Percentiles rank a stretch among this genome's conserved stretches.
Conservation (phyloP, 2,797 vertebrate species). For the Aldrovandia affinis region DNA sequence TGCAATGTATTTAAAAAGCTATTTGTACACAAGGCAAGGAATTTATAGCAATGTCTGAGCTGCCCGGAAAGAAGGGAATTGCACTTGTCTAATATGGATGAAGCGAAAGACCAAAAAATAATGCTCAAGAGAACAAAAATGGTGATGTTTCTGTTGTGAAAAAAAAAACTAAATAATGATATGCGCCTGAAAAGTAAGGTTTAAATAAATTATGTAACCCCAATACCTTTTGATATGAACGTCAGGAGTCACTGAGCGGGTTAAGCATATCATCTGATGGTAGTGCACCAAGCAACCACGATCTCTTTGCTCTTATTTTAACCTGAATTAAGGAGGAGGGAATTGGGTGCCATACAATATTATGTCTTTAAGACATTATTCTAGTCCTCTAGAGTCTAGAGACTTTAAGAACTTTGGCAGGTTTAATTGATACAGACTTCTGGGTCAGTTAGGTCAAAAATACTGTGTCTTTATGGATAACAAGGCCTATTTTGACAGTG, state of each 20-base stretch:
- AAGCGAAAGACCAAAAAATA: too few species aligned
- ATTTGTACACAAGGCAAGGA: background rate
- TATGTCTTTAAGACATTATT: background rate
- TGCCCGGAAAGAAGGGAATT: background rate
- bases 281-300: background rate
- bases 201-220: too few species aligned
- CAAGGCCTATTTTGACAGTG: too few species aligned
- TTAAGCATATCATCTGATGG: background rate
- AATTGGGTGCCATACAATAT: background rate
- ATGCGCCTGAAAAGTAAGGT: too few species aligned
- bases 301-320: background rate
- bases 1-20: background rate
- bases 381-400: too few species aligned
- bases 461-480: background rate
- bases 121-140: too few species aligned
- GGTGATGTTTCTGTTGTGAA: too few species aligned
- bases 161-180: too few species aligned
- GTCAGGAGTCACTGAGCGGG: too few species aligned
- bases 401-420: background rate
- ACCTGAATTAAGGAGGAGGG: background rate
- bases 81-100: background rate
- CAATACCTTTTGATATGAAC: too few species aligned
- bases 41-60: background rate
- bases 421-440: background rate
- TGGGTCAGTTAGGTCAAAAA: background rate